Base-by-base conservation (phyloP, 2,888 invertebrate genomes). In the Stictocephala bisonia region DNA sequence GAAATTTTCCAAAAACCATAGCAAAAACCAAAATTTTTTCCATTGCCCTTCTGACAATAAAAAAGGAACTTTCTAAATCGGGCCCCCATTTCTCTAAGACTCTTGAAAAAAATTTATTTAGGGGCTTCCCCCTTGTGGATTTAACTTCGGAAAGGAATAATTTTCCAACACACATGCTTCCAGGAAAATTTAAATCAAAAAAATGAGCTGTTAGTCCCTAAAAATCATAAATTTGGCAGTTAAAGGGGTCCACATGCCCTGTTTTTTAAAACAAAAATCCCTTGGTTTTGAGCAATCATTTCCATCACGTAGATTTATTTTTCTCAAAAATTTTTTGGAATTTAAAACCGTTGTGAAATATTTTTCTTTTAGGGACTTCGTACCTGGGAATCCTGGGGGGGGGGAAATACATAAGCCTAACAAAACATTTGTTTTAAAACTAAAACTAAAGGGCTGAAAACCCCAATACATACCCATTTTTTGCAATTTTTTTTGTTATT, bases 21-120 rank as follows among this genome's bases (percentile, higher is more conserved):
- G 64, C 64, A 2, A 31, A 24, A 6, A 41, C 64, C 15, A n/a
- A 44, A 24, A 41, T 64, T 64, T n/a, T 22, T 41, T 7, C 20
- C 64, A 64, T 64, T 64, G 41, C 40, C 44, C n/a, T n/a, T 13
- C 41, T 18, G 3, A 41, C 64, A 41, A 64, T n/a, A n/a, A n/a
- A 6, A 64, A 24, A 26, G 35, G 44, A 40, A 24, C 2, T 41
- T 41, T 35, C 1, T 64, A 7, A 7, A 7, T 2, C 18, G 40
- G 24, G 2, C n/a, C 40, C 15, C 41, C 64, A 64, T 22, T 64
- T 41, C 3, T 22, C 13, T 1, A 64, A n/a, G 9, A 44, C 64
- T 41, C 40, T 31, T 6, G 6, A 29, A 1, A 41, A 15, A 20
- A 64, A 35, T 1, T 22, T 41, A 18, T 41, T 29, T 6, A 64